phyloP scores from a whole-genome alignment of 2,888 invertebrate species.

The Mesorhabditis belari region DNA sequence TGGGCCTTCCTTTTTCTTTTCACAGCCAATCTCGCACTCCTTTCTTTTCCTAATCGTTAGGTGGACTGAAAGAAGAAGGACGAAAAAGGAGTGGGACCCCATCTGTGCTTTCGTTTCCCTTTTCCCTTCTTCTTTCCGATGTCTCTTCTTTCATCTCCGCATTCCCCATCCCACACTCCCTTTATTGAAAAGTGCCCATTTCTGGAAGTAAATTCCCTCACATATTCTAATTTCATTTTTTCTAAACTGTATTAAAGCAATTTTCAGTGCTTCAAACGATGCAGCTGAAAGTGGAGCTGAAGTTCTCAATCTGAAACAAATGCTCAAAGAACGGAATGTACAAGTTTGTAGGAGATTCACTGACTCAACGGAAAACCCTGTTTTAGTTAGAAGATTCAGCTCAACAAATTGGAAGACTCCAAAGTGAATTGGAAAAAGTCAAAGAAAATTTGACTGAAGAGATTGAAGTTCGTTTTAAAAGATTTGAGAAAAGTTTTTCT shows the following conservation, averaged over 20 bases:
- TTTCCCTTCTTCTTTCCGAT: neutral
- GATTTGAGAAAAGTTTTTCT: neutral
- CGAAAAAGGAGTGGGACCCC: neutral
- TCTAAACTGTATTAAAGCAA: neutral
- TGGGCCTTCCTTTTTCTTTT: no score
- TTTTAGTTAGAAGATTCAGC: constrained; percentile 2
- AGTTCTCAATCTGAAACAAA: constrained; percentile 5
- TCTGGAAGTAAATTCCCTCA: no score
- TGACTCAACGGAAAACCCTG: neutral
- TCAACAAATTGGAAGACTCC: constrained; percentile 11
- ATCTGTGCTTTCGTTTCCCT: neutral
- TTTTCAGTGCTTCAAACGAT: neutral
- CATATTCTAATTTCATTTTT: neutral
- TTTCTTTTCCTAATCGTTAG: constrained; percentile 1
- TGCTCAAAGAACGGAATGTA: constrained; percentile 7
- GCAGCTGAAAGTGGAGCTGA: constrained; percentile 2
- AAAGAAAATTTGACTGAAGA: neutral
- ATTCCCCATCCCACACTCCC: neutral
- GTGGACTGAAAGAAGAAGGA: constrained; percentile 5
- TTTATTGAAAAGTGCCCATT: no score
- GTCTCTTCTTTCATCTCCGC: neutral
- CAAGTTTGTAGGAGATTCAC: neutral
- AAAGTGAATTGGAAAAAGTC: constrained; percentile 6
- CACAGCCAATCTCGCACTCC: constrained; percentile 1
- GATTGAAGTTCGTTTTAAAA: constrained; percentile 6